A percentile compares a stretch with the other conserved stretches of the same genome.
Evolutionary conservation across 1,140 invertebrate genomes (phyloP).

Genomic region (Tetranychus cinnabarinus): DNA sequence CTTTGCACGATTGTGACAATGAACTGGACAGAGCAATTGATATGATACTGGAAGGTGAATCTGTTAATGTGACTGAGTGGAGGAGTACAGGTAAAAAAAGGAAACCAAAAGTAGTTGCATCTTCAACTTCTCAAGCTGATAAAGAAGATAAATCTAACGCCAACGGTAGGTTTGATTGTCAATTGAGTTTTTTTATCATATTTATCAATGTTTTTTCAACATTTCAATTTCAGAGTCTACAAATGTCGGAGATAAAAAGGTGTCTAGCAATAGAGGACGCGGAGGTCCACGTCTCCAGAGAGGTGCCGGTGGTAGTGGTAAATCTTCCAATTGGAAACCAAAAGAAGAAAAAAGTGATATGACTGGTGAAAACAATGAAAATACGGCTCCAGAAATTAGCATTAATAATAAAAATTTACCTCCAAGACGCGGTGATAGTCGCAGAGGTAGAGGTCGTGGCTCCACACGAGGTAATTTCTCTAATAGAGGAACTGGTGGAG

Average conservation of each 20-base stretch:
- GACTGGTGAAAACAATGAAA: neutral
- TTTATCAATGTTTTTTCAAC: neutral
- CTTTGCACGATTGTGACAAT: conserved; percentile 24
- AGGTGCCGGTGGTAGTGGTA: neutral
- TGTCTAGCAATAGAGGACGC: neutral
- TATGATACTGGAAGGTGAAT: conserved; percentile 42
- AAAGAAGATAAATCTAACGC: neutral
- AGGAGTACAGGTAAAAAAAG: conserved; percentile 58
- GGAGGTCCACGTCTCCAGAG: neutral
- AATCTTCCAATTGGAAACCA: neutral
- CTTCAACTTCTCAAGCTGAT: neutral
- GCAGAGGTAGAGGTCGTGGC: conserved; percentile 21
- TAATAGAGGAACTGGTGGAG: conserved; percentile 26
- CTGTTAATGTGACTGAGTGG: conserved; percentile 30
- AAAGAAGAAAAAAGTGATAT: neutral
- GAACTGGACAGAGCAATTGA: conserved; percentile 34
- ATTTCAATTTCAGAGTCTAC: neutral
- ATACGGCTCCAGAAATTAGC: neutral
- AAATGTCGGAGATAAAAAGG: neutral
- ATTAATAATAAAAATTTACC: neutral
- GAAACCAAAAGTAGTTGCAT: conserved; percentile 18
- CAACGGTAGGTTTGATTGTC: neutral
- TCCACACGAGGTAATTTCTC: conserved; percentile 11
- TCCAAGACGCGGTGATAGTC: neutral
- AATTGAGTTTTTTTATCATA: neutral